Percentiles rank a stretch among this genome's conserved stretches.
Conservation (phyloP, 2,113 vertebrate genomes). For the Zosterops pallidus region DNA sequence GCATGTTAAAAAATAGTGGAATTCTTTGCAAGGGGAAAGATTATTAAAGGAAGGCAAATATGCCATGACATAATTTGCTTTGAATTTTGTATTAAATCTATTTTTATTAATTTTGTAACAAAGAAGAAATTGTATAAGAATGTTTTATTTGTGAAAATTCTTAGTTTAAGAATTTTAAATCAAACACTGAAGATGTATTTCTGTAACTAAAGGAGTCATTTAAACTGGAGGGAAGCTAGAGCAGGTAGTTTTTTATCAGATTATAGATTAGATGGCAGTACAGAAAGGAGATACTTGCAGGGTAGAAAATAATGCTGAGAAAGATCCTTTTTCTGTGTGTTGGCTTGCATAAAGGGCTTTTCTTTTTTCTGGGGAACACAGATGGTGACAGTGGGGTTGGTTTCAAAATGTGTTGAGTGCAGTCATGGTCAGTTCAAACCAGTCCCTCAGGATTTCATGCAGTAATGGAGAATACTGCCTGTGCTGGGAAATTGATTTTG, state of each 20-base stretch:
- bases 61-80: background rate
- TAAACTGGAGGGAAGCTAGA: background rate
- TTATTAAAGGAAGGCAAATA: background rate
- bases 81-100: background rate
- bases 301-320: background rate
- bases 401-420: background rate
- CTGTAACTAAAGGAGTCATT: background rate
- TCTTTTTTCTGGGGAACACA: background rate
- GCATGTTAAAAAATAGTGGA: background rate
- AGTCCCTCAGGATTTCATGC: background rate
- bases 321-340: background rate
- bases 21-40: background rate
- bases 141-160: background rate
- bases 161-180: background rate
- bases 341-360: background rate
- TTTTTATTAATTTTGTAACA: background rate
- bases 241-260: background rate
- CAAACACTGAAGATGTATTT: background rate
- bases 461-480: background rate
- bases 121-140: background rate
- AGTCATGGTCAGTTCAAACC: slow-evolving; percentile 10
- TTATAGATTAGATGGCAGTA: background rate
- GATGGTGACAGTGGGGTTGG: background rate
- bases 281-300: background rate
- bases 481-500: background rate